phyloP scores from a whole-genome alignment of 2,888 invertebrate species.

The Drosophila acutilabella region DNA sequence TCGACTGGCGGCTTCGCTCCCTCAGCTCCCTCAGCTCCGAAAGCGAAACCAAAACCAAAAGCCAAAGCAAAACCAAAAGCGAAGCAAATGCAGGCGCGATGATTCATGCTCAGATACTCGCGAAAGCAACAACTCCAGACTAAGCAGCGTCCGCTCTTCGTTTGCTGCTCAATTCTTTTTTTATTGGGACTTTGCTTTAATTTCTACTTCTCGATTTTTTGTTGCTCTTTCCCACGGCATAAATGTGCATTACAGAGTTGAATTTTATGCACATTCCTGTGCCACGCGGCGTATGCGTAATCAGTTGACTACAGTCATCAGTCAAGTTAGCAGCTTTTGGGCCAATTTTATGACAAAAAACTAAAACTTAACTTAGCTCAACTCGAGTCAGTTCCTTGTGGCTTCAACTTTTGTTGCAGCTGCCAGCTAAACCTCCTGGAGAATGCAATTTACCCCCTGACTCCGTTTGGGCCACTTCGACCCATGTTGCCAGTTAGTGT shows the following conservation, averaged over 20 bases:
- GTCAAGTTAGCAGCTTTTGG: constrained; percentile 61
- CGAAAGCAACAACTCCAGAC: constrained; percentile 63
- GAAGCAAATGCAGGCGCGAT: constrained; percentile 60
- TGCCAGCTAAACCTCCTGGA: constrained; percentile 47
- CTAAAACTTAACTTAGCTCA: constrained; percentile 38
- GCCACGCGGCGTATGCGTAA: constrained; percentile 75
- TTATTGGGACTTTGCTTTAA: constrained; percentile 39
- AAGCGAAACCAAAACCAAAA: constrained; percentile 25
- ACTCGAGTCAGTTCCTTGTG: constrained; percentile 26
- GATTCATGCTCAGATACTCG: constrained; percentile 62
- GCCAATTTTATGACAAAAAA: constrained; percentile 75
- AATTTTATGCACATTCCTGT: constrained; percentile 65
- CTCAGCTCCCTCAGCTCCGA: not conserved
- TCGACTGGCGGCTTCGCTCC: constrained; percentile 3
- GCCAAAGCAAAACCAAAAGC: constrained; percentile 11
- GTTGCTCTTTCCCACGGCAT: constrained; percentile 70
- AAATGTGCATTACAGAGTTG: constrained; percentile 30
- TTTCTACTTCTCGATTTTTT: constrained; percentile 53
- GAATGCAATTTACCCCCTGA: constrained; percentile 9
- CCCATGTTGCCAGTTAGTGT: constrained; percentile 12
- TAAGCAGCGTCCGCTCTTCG: constrained; percentile 61
- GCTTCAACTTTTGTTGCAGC: constrained; percentile 36
- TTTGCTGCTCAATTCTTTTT: constrained; percentile 1
- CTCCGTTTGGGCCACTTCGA: constrained; percentile 1
- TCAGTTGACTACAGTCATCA: constrained; percentile 69